Percentiles rank a stretch among this genome's conserved stretches.
These are phyloP conservation scores for Hypanus sabinus DNA, from an alignment of 2,113 vertebrate genomes.

Conservation along the genomic window DNA sequence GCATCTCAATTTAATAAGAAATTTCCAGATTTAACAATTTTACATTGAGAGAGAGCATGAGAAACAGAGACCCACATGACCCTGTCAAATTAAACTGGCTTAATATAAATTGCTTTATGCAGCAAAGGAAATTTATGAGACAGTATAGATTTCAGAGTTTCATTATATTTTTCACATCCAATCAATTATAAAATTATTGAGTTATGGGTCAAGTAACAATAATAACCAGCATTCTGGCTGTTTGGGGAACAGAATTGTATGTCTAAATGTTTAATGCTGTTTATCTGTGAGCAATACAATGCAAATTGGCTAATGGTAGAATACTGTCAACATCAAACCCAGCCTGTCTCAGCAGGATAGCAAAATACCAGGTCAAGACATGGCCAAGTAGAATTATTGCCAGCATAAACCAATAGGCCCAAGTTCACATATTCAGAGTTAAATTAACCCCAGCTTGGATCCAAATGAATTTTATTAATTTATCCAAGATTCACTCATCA, in stretches of 20 bases:
- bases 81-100: conserved; percentile 14
- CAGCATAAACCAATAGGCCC: not conserved
- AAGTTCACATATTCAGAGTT: not conserved
- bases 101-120: not conserved
- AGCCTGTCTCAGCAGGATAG: not conserved
- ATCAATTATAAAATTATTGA: conserved; percentile 34
- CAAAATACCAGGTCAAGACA: not conserved
- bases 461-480: not conserved
- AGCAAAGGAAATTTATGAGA: not conserved
- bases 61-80: not conserved
- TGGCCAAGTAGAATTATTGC: not conserved
- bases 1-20: not conserved
- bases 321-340: not conserved
- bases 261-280: conserved; percentile 34
- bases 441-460: not conserved
- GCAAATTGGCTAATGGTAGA: not conserved
- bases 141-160: conserved; percentile 12
- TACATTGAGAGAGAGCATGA: not conserved
- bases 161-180: conserved; percentile 30
- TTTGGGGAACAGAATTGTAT: conserved; percentile 21
- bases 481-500: not conserved
- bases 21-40: not conserved
- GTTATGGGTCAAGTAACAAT: conserved; percentile 30
- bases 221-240: not conserved
- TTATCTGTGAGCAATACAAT: conserved; percentile 9